These are phyloP conservation scores for Adineta ricciae DNA, from an alignment of 2,888 invertebrate genomes.

Conservation along the genomic window DNA sequence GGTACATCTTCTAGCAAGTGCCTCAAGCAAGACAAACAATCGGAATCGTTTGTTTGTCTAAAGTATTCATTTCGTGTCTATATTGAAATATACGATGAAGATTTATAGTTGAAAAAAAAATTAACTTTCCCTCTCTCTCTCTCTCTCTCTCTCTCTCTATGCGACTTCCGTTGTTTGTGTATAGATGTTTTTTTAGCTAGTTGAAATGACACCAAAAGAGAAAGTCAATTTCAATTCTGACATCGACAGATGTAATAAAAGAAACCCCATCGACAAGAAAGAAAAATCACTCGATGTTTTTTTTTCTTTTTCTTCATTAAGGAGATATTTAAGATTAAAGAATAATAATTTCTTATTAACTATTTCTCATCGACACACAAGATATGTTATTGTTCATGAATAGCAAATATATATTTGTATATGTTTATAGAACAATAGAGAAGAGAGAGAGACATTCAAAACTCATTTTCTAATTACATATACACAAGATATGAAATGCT, in stretches of 20 bases:
- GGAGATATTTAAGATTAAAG: background rate
- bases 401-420: constrained; percentile 9
- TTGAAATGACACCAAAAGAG: background rate
- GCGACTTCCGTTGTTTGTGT: background rate
- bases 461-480: constrained; percentile 15
- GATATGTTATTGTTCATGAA: constrained; percentile 13
- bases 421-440: background rate
- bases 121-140: background rate
- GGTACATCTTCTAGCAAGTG: constrained; percentile 8
- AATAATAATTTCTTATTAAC: background rate
- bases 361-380: background rate
- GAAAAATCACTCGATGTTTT: background rate
- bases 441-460: constrained; percentile 5
- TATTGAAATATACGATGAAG: background rate
- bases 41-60: constrained; percentile 13
- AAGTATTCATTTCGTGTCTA: constrained; percentile 15
- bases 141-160: background rate
- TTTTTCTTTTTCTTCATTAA: background rate
- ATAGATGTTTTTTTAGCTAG: background rate
- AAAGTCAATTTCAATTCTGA: constrained; percentile 1
- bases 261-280: background rate
- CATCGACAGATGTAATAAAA: background rate
- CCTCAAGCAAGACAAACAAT: constrained; percentile 1
- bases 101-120: constrained; percentile 1
- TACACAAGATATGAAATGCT: constrained; percentile 7